Percentiles rank a stretch among this genome's conserved stretches.
Conservation (phyloP, 2,888 invertebrate species). For the Agriopis leucophaearia region DNA sequence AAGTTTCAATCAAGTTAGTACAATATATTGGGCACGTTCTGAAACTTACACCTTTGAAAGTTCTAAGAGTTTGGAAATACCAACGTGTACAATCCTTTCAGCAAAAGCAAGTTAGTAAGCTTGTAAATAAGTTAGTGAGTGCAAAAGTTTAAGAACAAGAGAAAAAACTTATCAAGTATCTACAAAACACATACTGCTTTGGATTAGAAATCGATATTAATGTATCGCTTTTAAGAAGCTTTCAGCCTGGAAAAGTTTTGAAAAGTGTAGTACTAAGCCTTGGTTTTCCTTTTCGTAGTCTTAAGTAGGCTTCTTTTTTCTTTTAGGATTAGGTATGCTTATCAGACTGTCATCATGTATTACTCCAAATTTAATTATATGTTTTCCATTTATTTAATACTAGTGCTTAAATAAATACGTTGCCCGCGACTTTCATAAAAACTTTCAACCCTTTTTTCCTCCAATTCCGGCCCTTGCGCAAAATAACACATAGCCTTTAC, state of each 20-base stretch:
- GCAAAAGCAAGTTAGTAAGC: slow-evolving; percentile 4
- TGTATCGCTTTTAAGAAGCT: background rate
- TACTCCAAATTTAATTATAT: too few species aligned
- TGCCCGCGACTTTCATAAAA: too few species aligned
- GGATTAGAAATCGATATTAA: background rate
- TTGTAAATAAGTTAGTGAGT: slow-evolving; percentile 9
- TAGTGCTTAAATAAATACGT: too few species aligned
- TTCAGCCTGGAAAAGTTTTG: background rate
- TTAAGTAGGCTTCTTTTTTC: too few species aligned
- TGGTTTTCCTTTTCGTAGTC: too few species aligned
- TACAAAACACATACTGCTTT: background rate
- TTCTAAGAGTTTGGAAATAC: slow-evolving; percentile 12
- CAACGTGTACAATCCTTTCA: slow-evolving; percentile 11
- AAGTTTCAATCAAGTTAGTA: slow-evolving; percentile 4
- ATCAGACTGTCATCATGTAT: too few species aligned
- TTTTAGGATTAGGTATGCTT: too few species aligned
- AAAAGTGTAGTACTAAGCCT: background rate
- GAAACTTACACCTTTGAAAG: slow-evolving; percentile 12
- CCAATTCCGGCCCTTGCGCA: too few species aligned
- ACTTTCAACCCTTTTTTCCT: too few species aligned
- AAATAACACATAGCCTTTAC: too few species aligned
- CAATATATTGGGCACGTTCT: background rate
- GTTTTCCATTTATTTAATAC: too few species aligned
- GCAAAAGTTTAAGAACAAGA: background rate
- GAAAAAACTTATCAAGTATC: background rate